Evolutionary conservation across 1,140 invertebrate genomes (phyloP).

Genomic region (Leptinotarsa defecta): DNA sequence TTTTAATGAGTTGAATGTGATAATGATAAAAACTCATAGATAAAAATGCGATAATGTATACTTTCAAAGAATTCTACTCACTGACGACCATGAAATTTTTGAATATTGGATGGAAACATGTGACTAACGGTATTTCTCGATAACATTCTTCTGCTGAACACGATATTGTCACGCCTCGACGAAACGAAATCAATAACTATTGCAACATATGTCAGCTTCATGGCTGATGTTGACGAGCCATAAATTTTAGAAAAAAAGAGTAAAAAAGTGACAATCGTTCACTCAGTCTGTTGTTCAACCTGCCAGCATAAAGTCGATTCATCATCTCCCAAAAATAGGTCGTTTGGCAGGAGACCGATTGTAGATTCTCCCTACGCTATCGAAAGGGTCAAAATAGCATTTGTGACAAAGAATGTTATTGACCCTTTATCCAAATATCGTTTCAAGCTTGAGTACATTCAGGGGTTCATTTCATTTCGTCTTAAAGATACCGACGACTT

Average conservation of each 20-base stretch:
- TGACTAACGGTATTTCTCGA: no score
- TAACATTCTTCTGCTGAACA: no score
- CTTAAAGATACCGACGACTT: not conserved
- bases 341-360: slow-evolving; percentile 12
- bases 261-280: slow-evolving; percentile 1
- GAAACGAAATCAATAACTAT: not conserved
- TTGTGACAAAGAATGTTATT: not conserved
- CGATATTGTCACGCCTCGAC: not conserved
- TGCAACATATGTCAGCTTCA: not conserved
- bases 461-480: not conserved
- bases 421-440: not conserved
- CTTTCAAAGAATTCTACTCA: no score
- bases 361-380: not conserved
- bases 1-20: no score
- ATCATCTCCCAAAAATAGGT: slow-evolving; percentile 10
- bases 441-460: not conserved
- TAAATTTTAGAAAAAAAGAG: slow-evolving; percentile 1
- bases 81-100: no score
- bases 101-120: no score
- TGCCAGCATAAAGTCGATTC: slow-evolving; percentile 8
- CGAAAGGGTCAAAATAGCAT: slow-evolving; percentile 8
- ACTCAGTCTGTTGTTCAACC: slow-evolving; percentile 16
- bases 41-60: no score
- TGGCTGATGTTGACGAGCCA: not conserved
- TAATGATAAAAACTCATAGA: no score